These are phyloP conservation scores for Laothoe populi DNA, from an alignment of 2,888 invertebrate species.

Conservation along the genomic window DNA sequence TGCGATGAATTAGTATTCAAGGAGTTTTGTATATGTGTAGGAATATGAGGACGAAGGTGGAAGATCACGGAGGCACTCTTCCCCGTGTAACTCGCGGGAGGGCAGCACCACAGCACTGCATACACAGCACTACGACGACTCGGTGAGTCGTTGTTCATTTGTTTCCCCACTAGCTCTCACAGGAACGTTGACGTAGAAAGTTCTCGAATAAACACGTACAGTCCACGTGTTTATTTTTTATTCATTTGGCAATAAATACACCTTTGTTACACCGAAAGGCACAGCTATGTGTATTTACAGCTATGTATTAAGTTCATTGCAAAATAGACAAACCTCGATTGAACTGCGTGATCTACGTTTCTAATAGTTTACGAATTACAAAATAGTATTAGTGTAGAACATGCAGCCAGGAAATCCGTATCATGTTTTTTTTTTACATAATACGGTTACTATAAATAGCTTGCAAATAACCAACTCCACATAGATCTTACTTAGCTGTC, in stretches of 20 bases:
- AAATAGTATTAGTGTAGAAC: conserved; percentile 11
- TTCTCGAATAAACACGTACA: neutral
- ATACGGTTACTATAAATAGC: neutral
- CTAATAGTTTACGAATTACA: conserved; percentile 6
- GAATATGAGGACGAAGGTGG: conserved; percentile 88
- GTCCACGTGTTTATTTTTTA: conserved; percentile 11
- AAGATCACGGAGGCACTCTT: conserved; percentile 87
- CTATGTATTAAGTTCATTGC: neutral
- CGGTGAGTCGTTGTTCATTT: conserved; percentile 72
- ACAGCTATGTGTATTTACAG: neutral
- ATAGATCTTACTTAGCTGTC: neutral
- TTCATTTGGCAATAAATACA: conserved; percentile 10
- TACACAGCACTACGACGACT: conserved; percentile 86
- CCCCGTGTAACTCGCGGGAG: conserved; percentile 88
- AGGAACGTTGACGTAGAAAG: neutral
- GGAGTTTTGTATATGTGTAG: conserved; percentile 63
- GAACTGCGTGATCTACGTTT: conserved; percentile 5
- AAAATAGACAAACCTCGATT: neutral
- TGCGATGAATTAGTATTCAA: conserved; percentile 3
- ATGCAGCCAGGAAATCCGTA: conserved; percentile 14
- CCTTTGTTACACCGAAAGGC: neutral
- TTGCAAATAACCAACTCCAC: conserved; percentile 9
- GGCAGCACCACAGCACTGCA: conserved; percentile 87
- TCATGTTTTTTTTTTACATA: conserved; percentile 22
- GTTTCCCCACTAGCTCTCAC: conserved; percentile 19